Conservation (phyloP, 2,797 vertebrate genomes). For the Pseudochirops corinnae region DNA sequence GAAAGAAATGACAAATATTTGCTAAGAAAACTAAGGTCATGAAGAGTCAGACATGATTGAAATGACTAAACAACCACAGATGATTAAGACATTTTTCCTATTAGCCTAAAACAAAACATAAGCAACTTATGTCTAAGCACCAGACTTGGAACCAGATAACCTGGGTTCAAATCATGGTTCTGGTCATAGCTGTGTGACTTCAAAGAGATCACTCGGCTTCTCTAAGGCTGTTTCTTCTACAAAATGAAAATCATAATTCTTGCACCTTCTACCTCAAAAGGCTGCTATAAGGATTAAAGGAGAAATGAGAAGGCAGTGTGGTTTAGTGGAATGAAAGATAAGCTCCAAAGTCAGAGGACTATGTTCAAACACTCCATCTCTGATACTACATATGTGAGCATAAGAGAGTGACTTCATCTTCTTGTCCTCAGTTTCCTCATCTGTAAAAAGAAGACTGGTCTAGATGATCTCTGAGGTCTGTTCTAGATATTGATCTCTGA, state of each 20-base stretch:
- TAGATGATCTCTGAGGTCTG: not conserved
- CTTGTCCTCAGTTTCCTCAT: conserved; percentile 24
- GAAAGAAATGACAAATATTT: not conserved
- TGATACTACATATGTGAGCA: not conserved
- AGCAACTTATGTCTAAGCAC: not conserved
- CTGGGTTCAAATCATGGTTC: not conserved
- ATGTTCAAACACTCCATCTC: not conserved
- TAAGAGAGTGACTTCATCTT: conserved; percentile 24
- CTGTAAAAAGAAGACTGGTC: not conserved
- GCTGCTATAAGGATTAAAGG: not conserved
- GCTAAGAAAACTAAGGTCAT: not conserved
- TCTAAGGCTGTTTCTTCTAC: not conserved
- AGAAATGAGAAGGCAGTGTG: not conserved
- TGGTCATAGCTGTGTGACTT: not conserved
- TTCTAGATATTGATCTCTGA: not conserved
- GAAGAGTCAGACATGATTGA: not conserved
- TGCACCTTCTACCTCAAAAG: not conserved
- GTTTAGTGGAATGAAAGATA: not conserved
- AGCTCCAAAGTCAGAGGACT: not conserved
- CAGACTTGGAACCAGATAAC: not conserved
- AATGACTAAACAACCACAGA: not conserved
- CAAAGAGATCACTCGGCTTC: not conserved
- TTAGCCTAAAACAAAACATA: not conserved
- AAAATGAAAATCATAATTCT: not conserved
- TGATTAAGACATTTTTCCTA: not conserved